A percentile compares a stretch with the other conserved stretches of the same genome.
Evolutionary conservation across 2,888 invertebrate species (phyloP).

Genomic region (Cosmia trapezina): DNA sequence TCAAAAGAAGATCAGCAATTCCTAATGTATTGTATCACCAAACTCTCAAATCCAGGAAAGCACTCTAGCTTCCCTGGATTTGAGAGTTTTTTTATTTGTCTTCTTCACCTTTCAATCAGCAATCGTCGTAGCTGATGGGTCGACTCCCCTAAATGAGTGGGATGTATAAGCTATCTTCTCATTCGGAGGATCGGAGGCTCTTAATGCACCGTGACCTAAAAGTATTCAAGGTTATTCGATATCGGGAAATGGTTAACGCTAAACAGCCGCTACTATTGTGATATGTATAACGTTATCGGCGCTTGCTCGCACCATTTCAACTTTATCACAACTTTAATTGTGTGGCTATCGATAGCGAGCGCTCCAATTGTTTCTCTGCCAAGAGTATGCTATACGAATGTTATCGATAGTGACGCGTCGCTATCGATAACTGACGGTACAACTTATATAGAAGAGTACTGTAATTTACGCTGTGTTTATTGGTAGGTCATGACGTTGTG

Average conservation of each 20-base stretch:
- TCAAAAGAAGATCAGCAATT: too few species aligned
- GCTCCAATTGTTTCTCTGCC: conserved; percentile 54
- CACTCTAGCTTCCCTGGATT: neutral
- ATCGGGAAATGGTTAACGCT: conserved; percentile 27
- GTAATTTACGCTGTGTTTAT: conserved; percentile 5
- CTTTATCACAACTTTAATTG: conserved; percentile 58
- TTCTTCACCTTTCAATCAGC: neutral
- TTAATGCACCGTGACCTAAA: conserved; percentile 14
- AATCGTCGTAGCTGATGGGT: neutral
- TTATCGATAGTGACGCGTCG: conserved; percentile 33
- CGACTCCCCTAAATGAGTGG: neutral
- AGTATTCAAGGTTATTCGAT: conserved; percentile 16
- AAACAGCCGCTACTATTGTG: conserved; percentile 20
- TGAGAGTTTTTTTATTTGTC: neutral
- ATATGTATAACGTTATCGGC: conserved; percentile 32
- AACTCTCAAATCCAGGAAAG: too few species aligned
- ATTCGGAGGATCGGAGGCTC: neutral
- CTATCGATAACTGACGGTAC: too few species aligned
- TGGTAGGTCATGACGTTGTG: neutral
- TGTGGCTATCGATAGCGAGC: conserved; percentile 42
- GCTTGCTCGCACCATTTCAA: conserved; percentile 22
- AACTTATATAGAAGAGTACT: conserved; percentile 6
- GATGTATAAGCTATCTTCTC: neutral
- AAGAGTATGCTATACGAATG: conserved; percentile 39
- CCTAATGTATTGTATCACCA: too few species aligned